Conservation (phyloP, 2,888 invertebrate species). For the Drosophila infuscata region DNA sequence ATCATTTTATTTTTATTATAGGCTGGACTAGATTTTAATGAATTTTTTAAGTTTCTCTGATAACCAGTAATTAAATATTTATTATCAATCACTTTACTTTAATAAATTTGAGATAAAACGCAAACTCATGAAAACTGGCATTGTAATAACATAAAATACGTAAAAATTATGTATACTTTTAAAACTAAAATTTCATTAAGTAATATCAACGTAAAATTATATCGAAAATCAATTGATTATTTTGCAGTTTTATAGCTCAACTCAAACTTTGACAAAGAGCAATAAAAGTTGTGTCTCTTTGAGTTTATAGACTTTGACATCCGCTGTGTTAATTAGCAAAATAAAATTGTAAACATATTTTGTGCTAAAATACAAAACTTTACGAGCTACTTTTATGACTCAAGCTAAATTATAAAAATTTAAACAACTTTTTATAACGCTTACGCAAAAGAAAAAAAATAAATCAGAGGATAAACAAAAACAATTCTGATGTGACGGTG, state of each 20-base stretch:
- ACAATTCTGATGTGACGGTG: constrained; percentile 59
- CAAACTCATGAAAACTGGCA: neutral
- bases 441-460: constrained; percentile 8
- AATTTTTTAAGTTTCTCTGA: neutral
- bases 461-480: constrained; percentile 3
- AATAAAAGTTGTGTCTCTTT: constrained; percentile 27
- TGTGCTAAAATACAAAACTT: constrained; percentile 46
- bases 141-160: neutral
- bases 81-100: neutral
- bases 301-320: constrained; percentile 26
- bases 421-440: constrained; percentile 45
- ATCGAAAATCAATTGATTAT: constrained; percentile 20
- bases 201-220: neutral
- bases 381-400: constrained; percentile 67
- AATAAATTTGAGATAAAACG: neutral
- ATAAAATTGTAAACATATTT: constrained; percentile 37
- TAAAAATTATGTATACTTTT: too few species aligned
- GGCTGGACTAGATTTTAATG: too few species aligned
- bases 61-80: neutral
- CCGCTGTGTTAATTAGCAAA: constrained; percentile 62
- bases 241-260: constrained; percentile 4
- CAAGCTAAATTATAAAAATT: constrained; percentile 62
- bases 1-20: neutral
- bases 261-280: constrained; percentile 12
- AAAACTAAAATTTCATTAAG: neutral